Conservation (phyloP, 2,797 vertebrate genomes). For the Hyperoplus immaculatus region DNA sequence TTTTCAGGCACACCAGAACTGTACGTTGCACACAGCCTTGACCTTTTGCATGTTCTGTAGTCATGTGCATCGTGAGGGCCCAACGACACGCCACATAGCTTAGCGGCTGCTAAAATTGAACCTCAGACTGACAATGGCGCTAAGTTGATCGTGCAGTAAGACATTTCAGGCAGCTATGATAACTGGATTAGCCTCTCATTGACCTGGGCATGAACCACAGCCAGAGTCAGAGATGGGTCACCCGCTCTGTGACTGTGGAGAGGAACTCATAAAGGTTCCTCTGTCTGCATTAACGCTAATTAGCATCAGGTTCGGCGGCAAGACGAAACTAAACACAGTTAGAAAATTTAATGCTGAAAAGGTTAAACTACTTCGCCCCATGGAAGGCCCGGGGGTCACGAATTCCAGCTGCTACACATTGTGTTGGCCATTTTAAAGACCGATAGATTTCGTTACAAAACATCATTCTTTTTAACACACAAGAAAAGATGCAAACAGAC, state of each 20-base stretch:
- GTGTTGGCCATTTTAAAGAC: constrained; percentile 9
- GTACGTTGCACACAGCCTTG: not conserved
- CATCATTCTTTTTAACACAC: not conserved
- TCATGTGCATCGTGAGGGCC: constrained; percentile 38
- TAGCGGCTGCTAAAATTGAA: constrained; percentile 41
- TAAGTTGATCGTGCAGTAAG: constrained; percentile 67
- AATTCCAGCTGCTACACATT: constrained; percentile 17
- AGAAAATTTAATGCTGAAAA: constrained; percentile 47
- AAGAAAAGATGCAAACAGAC: not conserved
- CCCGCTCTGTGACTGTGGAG: not conserved
- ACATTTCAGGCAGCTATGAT: constrained; percentile 48
- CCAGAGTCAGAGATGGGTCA: constrained; percentile 72
- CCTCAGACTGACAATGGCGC: constrained; percentile 60
- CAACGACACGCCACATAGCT: constrained; percentile 29
- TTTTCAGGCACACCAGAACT: not conserved
- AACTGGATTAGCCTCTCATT: constrained; percentile 71
- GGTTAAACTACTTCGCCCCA: constrained; percentile 45
- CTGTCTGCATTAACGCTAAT: constrained; percentile 53
- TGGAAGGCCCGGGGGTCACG: constrained; percentile 31
- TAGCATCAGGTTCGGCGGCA: constrained; percentile 38
- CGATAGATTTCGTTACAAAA: constrained; percentile 1
- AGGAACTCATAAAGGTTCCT: constrained; percentile 50
- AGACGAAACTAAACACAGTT: constrained; percentile 57
- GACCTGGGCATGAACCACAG: constrained; percentile 70
- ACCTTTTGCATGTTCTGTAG: constrained; percentile 7